Percentiles rank a stretch among this genome's conserved stretches.
These are phyloP conservation scores for Dioctria linearis DNA, from an alignment of 2,888 invertebrate genomes.

Conservation along the genomic window DNA sequence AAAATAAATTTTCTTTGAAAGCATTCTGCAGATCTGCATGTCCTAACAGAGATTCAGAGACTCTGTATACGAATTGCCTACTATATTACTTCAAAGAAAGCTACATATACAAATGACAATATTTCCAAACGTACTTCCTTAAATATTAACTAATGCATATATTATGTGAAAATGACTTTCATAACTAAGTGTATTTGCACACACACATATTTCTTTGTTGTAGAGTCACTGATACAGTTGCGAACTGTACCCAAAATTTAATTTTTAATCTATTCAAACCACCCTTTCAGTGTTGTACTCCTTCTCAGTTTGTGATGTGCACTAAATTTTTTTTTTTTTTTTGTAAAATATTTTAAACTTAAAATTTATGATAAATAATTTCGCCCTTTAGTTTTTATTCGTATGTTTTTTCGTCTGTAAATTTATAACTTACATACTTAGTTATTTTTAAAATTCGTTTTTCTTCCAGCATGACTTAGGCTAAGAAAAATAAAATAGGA, in stretches of 20 bases:
- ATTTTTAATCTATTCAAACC: slow-evolving; percentile 32
- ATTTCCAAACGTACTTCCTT: slow-evolving; percentile 37
- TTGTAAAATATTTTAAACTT: too few species aligned
- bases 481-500: too few species aligned
- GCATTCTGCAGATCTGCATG: slow-evolving; percentile 50
- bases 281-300: slow-evolving; percentile 46
- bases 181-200: slow-evolving; percentile 54
- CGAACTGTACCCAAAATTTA: slow-evolving; percentile 46
- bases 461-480: too few species aligned
- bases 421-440: too few species aligned
- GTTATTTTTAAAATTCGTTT: too few species aligned
- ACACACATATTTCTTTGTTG: slow-evolving; percentile 54
- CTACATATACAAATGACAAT: slow-evolving; percentile 35
- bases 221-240: slow-evolving; percentile 54
- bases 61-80: slow-evolving; percentile 40
- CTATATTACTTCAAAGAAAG: slow-evolving; percentile 51
- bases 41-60: slow-evolving; percentile 44
- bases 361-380: too few species aligned
- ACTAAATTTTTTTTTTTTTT: neutral
- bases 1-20: slow-evolving; percentile 47
- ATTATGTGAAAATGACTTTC: slow-evolving; percentile 25
- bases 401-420: too few species aligned
- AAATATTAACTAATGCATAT: slow-evolving; percentile 27
- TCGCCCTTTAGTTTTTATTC: too few species aligned
- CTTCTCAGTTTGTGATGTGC: slow-evolving; percentile 36